Base-by-base conservation (phyloP, 1,140 invertebrate species). In the Drosophila nikananu region DNA sequence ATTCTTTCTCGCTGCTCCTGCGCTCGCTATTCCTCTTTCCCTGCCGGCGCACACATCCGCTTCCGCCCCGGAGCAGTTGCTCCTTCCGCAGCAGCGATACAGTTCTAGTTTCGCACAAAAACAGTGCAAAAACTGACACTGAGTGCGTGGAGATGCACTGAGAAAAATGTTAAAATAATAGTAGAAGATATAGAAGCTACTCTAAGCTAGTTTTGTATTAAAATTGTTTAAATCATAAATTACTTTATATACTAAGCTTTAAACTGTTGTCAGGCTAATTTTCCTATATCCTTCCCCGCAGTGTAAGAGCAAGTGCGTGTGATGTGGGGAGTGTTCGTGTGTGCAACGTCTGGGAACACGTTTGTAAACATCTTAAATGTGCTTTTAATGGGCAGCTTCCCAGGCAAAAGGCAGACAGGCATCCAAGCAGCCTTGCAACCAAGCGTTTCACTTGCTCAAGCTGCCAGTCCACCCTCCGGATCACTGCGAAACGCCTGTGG, bases 281-380 rank as follows among this genome's bases (percentile, higher is more conserved):
- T 27, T 13, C n/a, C 0, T 9, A 32, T 15, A 8, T 32, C 10
- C 21, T 37, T 67, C 0, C 3, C 2, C 39, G n/a, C 49, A 39
- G 83, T 65, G 63, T 39, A 37, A 1, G 9, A 25, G n/a, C 32
- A 21, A 32, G 15, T 37, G 13, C 52, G 54, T 65, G 67, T 64
- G 48, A 64, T 60, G 30, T 17, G 27, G 23, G 58, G 44, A 44
- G 9, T 15, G 21, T 48, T 6, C 62, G 62, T 64, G 67, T 87
- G 71, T 78, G 81, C 64, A 72, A 61, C 30, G 81, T 90, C 81
- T 90, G 60, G 63, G 65, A 86, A 90, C 82, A 90, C 86, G 86
- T 90, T 90, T 90, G 86, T 90, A 90, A 90, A 90, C 86, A 90
- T 90, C 86, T 90, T 86, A 90, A 90, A 90, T 90, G 86, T 90